Conservation (phyloP, 2,113 vertebrate genomes). For the Eurypyga helias region DNA sequence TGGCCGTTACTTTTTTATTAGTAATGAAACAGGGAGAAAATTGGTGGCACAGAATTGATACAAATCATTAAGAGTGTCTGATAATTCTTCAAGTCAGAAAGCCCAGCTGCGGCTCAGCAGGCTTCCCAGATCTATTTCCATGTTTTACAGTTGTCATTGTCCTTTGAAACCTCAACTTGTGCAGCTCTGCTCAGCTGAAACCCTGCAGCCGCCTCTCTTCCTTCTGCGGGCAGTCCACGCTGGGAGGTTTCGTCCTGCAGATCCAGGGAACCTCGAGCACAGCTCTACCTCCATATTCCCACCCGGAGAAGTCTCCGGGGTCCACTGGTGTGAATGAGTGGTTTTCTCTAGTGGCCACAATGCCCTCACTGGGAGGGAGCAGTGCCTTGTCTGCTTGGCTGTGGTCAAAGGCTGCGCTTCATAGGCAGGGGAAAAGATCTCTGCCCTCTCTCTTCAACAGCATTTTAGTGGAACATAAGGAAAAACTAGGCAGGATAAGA, state of each 20-base stretch:
- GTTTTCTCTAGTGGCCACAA: not conserved
- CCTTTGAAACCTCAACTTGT: not conserved
- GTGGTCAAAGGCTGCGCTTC: not conserved
- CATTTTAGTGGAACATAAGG: not conserved
- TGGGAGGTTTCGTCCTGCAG: not conserved
- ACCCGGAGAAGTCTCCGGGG: fast-evolving
- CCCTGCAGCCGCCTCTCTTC: fast-evolving
- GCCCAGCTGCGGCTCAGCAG: not conserved
- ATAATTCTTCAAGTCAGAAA: not conserved
- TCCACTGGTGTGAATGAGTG: fast-evolving
- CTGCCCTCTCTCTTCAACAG: fast-evolving
- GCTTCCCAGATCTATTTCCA: not conserved
- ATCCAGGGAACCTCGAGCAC: not conserved
- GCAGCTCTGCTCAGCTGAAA: fast-evolving
- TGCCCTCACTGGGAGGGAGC: not conserved
- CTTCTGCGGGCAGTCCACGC: not conserved
- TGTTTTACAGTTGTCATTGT: not conserved
- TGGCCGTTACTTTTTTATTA: not conserved
- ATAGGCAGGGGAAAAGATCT: not conserved
- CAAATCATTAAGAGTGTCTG: not conserved
- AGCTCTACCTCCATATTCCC: not conserved
- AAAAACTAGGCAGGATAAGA: not conserved
- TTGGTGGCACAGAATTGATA: not conserved
- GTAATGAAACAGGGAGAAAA: not conserved
- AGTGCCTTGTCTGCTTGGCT: fast-evolving